Base-by-base conservation (phyloP, 2,113 vertebrate genomes). In the Agapornis roseicollis region DNA sequence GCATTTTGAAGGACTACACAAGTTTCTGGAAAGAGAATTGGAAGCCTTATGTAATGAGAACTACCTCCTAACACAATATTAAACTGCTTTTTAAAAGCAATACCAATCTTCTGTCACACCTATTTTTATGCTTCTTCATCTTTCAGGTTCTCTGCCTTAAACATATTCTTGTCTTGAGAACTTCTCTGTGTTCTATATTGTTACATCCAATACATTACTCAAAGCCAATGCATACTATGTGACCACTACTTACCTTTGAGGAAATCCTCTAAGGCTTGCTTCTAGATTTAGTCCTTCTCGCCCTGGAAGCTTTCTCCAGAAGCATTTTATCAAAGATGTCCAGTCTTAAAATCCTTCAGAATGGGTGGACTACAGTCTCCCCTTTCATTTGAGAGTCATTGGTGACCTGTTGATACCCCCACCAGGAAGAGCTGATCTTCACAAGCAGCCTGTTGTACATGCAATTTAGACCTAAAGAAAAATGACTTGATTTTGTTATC, bases 151-250 rank as follows among this genome's bases (percentile, higher is more conserved):
- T 91, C 14, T 72, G 11, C 29, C 37, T 55, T 82, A 83, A 72
- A 61, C 7, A 17, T 60, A 28, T 58, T 88, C 55, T 79, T 87
- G 27, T 73, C 35, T 71, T 81, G 44, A 82, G 33, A 82, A 17
- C 17, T 81, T 79, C 17, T 94, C 19, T 41, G 3, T 24, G 56
- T 58, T 35, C 22, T 58, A 3, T 35, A 55, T 23, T 22, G 15
- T 74, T 58, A 37, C 24, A 44, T 73, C 49, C 39, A 65, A 37
- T 35, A 22, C 0, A 0, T 61, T 72, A 22, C 7, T 79, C 0
- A 0, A 83, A 77, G n/a, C 7, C 41, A 70, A 14, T 33, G 17
- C 13, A 4, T 41, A 31, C 6, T 65, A 3, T 15, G 42, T 35
- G 58, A 72, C 20, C 24, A 35, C 7, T 50, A 47, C 55, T 64